Conservation (phyloP, 2,888 invertebrate genomes). For the Hypolimnas misippus region DNA sequence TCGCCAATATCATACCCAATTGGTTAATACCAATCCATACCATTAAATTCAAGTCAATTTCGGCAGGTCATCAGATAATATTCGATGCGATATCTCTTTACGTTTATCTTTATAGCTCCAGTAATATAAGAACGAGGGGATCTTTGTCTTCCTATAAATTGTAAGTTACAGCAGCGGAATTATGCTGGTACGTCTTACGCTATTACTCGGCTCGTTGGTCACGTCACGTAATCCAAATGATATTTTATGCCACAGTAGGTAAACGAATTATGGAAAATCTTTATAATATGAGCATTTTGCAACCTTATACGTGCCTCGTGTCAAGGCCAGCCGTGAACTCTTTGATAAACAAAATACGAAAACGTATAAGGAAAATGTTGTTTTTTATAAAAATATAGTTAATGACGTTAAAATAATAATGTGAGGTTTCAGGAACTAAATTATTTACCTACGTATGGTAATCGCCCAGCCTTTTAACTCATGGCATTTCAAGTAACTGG, state of each 20-base stretch:
- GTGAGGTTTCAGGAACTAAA: no score
- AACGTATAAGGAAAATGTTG: background rate
- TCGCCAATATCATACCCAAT: background rate
- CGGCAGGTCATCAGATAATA: constrained; percentile 63
- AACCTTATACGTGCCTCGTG: constrained; percentile 21
- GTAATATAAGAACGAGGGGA: constrained; percentile 60
- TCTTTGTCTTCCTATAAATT: constrained; percentile 49
- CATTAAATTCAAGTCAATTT: background rate
- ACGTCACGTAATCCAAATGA: constrained; percentile 52
- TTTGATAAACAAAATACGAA: constrained; percentile 1
- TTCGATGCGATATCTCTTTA: constrained; percentile 46
- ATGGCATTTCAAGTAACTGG: no score
- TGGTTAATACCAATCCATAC: background rate
- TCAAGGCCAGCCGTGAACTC: constrained; percentile 9
- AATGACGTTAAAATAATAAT: no score
- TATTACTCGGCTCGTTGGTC: constrained; percentile 52
- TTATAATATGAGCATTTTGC: constrained; percentile 17
- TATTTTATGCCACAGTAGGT: constrained; percentile 47
- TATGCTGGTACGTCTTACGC: constrained; percentile 12
- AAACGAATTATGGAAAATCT: constrained; percentile 40
- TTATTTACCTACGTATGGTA: no score
- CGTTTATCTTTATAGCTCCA: constrained; percentile 58
- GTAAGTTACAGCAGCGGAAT: constrained; percentile 22
- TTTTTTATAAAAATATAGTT: background rate
- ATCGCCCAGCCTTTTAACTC: no score